Evolutionary conservation across 2,888 invertebrate species (phyloP), one percentile per base, ranked within the genome.

Genomic region (Apodemia zela): DNA sequence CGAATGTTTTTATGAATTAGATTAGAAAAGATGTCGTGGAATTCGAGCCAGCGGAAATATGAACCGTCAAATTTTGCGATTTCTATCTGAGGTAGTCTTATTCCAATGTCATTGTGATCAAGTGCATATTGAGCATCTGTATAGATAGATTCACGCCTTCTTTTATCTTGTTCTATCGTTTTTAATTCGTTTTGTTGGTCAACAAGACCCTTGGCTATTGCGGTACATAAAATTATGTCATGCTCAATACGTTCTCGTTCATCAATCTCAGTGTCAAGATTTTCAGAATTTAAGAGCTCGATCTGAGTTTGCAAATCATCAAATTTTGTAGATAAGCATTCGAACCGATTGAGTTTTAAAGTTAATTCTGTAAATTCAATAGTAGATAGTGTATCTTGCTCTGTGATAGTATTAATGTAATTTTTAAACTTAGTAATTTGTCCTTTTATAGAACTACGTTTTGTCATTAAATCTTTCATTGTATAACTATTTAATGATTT

Each of bases 401-500:
- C 58, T 15, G 15, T 21, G 35, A 45, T 29, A 29, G 29, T 29
- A 29, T 29, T 29, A 29, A 4, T 29, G 29, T 29, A 29, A 29
- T 29, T 29, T 21, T 45, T 54, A 15, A 38, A 25, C 11, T 94
- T 42, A 11, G 7, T 3, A 54, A 17, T 29, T 59, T 25, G 49
- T 25, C 17, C 15, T 60, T 25, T 5, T 15, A 13, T 57, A 58
- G 25, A 60, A 21, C 60, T 47, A 42, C 13, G n/a, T 25, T 29
- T 38, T 45, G 15, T 60, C 11, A n/a, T 11, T 49, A 35, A 33
- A 18, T 33, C 13, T 5, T 25, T 5, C 6, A 17, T 38, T 10
- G 6, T 54, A 29, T 17, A 29, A 58, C 38, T 25, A 11, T 42
- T 59, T 7, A 33, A 21, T 21, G 2, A 21, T 1, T 21, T 21